phyloP scores from a whole-genome alignment of 2,797 vertebrate species.

The Spondyliosoma cantharus region DNA sequence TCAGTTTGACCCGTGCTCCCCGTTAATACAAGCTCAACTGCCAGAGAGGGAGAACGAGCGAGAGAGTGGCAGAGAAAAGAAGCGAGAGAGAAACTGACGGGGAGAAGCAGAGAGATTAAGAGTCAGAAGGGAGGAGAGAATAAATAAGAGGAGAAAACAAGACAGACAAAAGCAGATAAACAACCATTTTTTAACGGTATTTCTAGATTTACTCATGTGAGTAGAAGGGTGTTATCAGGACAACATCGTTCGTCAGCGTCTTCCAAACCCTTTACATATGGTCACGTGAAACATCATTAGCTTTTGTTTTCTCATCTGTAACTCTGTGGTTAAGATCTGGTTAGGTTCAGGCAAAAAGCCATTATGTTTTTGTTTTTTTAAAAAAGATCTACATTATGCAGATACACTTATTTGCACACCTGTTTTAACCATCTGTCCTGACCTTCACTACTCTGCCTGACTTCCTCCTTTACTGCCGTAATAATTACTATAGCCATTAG shows the following conservation, averaged over 20 bases:
- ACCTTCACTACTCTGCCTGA: too few species aligned
- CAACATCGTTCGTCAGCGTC: too few species aligned
- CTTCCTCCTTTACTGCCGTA: too few species aligned
- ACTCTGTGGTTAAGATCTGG: neutral
- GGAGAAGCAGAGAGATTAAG: slow-evolving; percentile 15
- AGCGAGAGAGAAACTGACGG: slow-evolving; percentile 2
- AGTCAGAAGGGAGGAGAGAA: neutral
- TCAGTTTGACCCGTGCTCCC: slow-evolving; percentile 47
- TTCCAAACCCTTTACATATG: neutral
- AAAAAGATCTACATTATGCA: too few species aligned
- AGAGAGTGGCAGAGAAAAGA: neutral
- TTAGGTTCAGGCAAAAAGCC: neutral
- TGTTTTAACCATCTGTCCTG: too few species aligned
- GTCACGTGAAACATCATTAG: neutral
- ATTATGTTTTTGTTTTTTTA: neutral
- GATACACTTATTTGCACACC: neutral
- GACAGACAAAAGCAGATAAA: slow-evolving; percentile 4
- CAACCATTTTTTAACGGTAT: neutral
- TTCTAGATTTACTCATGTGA: neutral
- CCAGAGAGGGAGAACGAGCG: neutral
- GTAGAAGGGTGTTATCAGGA: too few species aligned
- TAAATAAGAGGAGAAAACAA: neutral
- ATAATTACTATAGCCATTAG: too few species aligned
- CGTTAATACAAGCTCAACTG: slow-evolving; percentile 34
- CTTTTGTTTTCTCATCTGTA: neutral